Conservation (phyloP, 2,797 vertebrate species). For the Lagothrix lagotricha region DNA sequence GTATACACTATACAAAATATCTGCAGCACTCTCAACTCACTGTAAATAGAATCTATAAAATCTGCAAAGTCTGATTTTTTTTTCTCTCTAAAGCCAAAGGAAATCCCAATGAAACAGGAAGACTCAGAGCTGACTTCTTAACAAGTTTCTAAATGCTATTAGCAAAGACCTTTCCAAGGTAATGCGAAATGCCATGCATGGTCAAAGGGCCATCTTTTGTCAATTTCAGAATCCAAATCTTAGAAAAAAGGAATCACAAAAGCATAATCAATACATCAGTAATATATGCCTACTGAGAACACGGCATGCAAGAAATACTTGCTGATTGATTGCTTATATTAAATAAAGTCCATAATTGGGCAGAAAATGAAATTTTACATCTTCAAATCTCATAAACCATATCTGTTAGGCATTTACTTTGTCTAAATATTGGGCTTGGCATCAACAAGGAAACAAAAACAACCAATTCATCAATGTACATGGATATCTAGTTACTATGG, state of each 20-base stretch:
- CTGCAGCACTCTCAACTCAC: background rate
- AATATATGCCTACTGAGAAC: background rate
- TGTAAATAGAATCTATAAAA: conserved; percentile 53
- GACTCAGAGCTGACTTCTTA: conserved; percentile 20
- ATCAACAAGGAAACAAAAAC: conserved; percentile 37
- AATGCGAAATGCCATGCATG: background rate
- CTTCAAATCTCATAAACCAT: background rate
- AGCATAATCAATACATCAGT: background rate
- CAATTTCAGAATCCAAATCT: conserved; percentile 23
- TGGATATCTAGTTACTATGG: background rate
- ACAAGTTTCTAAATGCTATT: background rate
- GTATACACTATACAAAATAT: conserved; percentile 32
- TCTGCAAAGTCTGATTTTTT: conserved; percentile 13
- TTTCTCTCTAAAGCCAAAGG: conserved; percentile 4
- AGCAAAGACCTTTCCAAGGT: conserved; percentile 14
- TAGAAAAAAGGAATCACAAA: background rate
- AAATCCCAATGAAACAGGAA: background rate
- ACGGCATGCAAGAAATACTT: background rate
- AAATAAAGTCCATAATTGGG: conserved; percentile 14
- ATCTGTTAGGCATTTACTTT: conserved; percentile 7
- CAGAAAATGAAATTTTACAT: conserved; percentile 29
- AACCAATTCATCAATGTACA: background rate
- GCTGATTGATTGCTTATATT: background rate
- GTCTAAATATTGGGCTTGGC: background rate
- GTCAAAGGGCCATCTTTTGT: background rate